A percentile compares a stretch with the other conserved stretches of the same genome.
These are phyloP conservation scores for Montipora capricornis DNA, from an alignment of 64 coral and sea anemone genomes.

Conservation along the genomic window DNA sequence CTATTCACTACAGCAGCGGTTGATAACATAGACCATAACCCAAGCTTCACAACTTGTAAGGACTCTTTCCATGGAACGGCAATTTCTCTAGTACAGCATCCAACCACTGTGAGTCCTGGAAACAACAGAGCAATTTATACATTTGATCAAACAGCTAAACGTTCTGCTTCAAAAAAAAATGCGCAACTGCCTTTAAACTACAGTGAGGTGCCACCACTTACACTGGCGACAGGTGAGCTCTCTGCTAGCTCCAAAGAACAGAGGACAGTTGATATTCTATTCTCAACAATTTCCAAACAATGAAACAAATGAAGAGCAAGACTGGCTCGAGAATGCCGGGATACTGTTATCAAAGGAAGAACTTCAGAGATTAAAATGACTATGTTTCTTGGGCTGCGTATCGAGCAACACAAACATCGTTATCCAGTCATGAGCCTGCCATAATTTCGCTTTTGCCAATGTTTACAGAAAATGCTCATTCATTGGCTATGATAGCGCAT, in stretches of 20 bases:
- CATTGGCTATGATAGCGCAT: too few species aligned
- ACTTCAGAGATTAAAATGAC: background rate
- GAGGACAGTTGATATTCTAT: too few species aligned
- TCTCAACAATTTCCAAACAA: background rate
- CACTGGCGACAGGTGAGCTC: background rate
- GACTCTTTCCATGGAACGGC: too few species aligned
- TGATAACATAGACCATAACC: conserved; percentile 1
- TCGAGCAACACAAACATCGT: too few species aligned
- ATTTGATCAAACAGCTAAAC: conserved; percentile 16
- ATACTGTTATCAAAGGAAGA: too few species aligned
- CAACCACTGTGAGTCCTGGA: background rate
- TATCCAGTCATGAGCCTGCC: too few species aligned
- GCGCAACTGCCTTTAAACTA: background rate
- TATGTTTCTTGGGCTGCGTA: too few species aligned
- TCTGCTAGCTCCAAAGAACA: background rate
- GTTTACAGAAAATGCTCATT: too few species aligned
- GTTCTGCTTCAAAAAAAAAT: conserved; percentile 15
- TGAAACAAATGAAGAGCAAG: conserved; percentile 1
- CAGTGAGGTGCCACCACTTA: conserved; percentile 9
- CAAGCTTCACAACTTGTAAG: too few species aligned
- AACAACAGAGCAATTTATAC: background rate
- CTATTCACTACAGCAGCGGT: background rate
- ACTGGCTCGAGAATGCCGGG: background rate
- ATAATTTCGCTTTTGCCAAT: too few species aligned
- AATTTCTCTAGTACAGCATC: too few species aligned